Evolutionary conservation across 2,888 invertebrate species (phyloP).

Genomic region (Pammene aurita): DNA sequence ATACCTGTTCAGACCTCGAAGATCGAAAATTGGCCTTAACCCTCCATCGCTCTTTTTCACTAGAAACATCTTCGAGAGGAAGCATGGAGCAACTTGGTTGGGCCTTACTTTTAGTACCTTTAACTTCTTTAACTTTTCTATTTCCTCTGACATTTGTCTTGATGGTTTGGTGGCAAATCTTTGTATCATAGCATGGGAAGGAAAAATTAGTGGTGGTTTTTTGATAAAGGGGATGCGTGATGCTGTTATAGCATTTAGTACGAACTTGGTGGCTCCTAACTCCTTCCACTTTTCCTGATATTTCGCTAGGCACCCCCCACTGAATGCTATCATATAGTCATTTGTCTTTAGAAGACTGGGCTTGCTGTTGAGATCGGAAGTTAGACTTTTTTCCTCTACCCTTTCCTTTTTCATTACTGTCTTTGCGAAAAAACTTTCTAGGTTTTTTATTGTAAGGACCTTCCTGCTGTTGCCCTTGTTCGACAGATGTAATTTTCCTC

Average conservation of each 20-base stretch:
- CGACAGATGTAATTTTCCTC: too few species aligned
- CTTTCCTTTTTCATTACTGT: too few species aligned
- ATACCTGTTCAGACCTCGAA: slow-evolving; percentile 12
- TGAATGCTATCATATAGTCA: slow-evolving; percentile 8
- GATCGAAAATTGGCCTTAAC: slow-evolving; percentile 3
- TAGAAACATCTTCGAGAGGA: neutral
- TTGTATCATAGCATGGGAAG: neutral
- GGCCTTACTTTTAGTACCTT: neutral
- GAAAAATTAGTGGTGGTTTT: neutral
- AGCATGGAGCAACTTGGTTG: neutral
- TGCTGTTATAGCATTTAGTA: too few species aligned
- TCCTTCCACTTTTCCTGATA: slow-evolving; percentile 3
- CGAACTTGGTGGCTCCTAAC: too few species aligned
- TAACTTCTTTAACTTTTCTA: too few species aligned
- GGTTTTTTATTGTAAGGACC: neutral
- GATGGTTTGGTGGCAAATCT: too few species aligned
- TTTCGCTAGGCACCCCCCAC: slow-evolving; percentile 16
- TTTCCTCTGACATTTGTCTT: too few species aligned
- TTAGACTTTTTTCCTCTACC: too few species aligned
- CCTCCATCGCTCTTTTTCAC: neutral
- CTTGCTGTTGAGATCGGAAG: too few species aligned
- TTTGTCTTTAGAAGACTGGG: too few species aligned
- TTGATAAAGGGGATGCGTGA: too few species aligned
- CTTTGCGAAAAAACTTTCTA: too few species aligned
- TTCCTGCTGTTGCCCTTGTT: neutral